These are phyloP conservation scores for Masticophis lateralis DNA, from an alignment of 2,797 vertebrate genomes.

Conservation along the genomic window DNA sequence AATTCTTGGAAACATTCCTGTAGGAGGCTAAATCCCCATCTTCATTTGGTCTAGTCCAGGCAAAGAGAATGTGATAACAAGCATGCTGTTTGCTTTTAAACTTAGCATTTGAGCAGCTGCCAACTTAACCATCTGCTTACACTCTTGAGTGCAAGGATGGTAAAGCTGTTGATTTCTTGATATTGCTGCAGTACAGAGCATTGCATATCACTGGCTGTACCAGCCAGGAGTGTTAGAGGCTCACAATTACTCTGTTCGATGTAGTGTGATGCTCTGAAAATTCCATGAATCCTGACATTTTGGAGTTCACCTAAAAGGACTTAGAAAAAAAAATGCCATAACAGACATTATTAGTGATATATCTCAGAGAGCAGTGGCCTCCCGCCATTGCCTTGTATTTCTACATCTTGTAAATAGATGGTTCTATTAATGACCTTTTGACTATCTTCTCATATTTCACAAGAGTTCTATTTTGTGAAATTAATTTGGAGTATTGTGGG, in stretches of 20 bases:
- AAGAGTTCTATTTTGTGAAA: background rate
- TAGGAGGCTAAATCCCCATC: slow-evolving; percentile 45
- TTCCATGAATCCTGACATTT: background rate
- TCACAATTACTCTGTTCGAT: background rate
- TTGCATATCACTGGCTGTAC: background rate
- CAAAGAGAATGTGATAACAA: slow-evolving; percentile 49
- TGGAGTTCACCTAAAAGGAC: background rate
- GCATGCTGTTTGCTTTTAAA: slow-evolving; percentile 24
- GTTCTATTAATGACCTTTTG: background rate
- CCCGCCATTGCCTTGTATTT: background rate
- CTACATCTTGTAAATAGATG: background rate
- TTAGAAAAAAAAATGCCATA: background rate
- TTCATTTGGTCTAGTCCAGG: slow-evolving; percentile 55
- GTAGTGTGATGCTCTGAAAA: background rate
- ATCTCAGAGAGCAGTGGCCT: background rate
- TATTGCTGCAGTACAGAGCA: background rate
- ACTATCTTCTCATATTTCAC: background rate
- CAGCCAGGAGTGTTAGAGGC: background rate
- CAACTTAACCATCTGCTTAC: background rate
- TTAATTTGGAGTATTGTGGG: background rate
- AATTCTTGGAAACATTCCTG: slow-evolving; percentile 55
- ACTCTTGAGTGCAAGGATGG: background rate
- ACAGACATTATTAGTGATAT: background rate
- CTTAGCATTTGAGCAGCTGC: background rate
- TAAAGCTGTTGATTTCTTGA: background rate